phyloP scores from a whole-genome alignment of 2,888 invertebrate species.

The Phasia obesa region DNA sequence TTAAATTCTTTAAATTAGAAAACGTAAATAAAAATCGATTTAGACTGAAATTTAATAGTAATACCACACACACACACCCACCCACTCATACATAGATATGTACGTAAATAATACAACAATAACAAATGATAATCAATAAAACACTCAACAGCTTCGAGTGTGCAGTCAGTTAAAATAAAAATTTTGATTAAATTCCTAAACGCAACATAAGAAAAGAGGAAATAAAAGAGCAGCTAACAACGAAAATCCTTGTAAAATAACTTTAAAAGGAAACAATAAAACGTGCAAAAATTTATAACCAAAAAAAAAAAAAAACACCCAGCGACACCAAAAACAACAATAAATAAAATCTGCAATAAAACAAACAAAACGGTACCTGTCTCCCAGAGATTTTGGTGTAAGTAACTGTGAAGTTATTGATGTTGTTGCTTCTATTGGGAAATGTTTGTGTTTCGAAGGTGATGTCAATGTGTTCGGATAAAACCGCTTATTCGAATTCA shows the following conservation, averaged over 20 bases:
- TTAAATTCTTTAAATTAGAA: neutral
- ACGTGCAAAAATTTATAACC: slow-evolving; percentile 67
- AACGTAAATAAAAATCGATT: slow-evolving; percentile 55
- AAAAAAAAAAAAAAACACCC: slow-evolving; percentile 7
- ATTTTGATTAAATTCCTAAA: slow-evolving; percentile 65
- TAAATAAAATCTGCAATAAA: slow-evolving; percentile 44
- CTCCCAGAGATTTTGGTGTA: neutral
- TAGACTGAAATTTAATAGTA: slow-evolving; percentile 61
- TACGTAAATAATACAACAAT: slow-evolving; percentile 11
- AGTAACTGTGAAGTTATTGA: neutral
- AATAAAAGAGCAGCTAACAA: neutral
- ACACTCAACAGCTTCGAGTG: slow-evolving; percentile 66
- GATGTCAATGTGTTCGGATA: neutral
- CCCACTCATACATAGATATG: neutral
- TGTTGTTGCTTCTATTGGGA: neutral
- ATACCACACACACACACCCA: neutral
- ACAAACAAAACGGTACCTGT: slow-evolving; percentile 42
- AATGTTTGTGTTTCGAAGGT: neutral
- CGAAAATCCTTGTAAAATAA: slow-evolving; percentile 55
- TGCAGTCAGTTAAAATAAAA: slow-evolving; percentile 39
- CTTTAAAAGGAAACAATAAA: slow-evolving; percentile 55
- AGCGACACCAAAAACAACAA: slow-evolving; percentile 35
- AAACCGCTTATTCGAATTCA: no score
- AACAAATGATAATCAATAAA: slow-evolving; percentile 78
- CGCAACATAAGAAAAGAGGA: slow-evolving; percentile 19